Percentiles rank a stretch among this genome's conserved stretches.
Evolutionary conservation across 2,797 vertebrate species (phyloP).

Genomic region (Eulemur albifrons): DNA sequence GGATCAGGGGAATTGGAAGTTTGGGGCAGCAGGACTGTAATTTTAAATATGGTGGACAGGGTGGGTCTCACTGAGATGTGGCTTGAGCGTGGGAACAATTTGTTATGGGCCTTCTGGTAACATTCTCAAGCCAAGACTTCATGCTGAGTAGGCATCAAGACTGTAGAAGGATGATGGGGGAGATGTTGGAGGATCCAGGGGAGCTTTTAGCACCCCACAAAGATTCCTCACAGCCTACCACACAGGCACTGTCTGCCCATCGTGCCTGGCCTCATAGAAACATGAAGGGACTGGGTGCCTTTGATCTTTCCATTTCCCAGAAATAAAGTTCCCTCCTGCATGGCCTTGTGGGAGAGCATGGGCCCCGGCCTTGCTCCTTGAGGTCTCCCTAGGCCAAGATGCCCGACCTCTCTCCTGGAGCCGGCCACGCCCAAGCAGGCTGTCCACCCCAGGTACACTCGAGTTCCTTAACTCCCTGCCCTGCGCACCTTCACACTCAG

Average conservation of each 20-base stretch:
- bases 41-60: not conserved
- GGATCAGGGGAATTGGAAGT: not conserved
- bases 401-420: not conserved
- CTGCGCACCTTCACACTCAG: not conserved
- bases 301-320: not conserved
- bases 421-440: not conserved
- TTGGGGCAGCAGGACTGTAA: not conserved
- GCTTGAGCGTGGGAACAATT: not conserved
- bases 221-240: not conserved
- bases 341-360: not conserved
- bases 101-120: not conserved
- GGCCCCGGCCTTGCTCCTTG: not conserved
- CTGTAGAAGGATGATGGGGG: not conserved
- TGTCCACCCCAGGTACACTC: accelerated
- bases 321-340: not conserved
- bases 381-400: not conserved
- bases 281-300: not conserved
- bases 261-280: not conserved
- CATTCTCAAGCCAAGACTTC: not conserved
- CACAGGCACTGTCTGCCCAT: not conserved
- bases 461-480: not conserved
- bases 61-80: not conserved
- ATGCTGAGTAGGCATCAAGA: not conserved
- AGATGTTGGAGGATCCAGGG: not conserved
- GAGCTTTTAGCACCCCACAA: not conserved